Conservation (phyloP, 2,888 invertebrate species). For the Pteria penguin region DNA sequence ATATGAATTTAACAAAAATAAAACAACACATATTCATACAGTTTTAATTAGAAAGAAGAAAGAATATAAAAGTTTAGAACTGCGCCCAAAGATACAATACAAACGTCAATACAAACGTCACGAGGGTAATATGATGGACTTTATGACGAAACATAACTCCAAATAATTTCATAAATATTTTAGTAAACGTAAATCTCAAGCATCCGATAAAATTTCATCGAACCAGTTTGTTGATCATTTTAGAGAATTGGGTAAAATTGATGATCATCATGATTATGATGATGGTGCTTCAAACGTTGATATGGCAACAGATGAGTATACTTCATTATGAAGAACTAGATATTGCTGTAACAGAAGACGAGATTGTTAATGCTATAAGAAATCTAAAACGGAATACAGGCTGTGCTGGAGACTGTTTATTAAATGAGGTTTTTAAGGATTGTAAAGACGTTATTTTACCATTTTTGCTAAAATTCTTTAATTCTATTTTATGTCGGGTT, state of each 20-base stretch:
- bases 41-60: neutral
- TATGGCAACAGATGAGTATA: neutral
- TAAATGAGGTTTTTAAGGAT: conserved; percentile 38
- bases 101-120: too few species aligned
- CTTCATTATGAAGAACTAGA: neutral
- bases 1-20: neutral
- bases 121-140: neutral
- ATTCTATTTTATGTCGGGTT: conserved; percentile 9
- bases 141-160: neutral
- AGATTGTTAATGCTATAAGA: neutral
- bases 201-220: neutral
- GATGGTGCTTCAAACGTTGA: neutral
- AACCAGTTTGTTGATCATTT: too few species aligned
- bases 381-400: conserved; percentile 8
- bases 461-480: conserved; percentile 26
- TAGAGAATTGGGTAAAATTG: too few species aligned
- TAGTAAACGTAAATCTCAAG: too few species aligned
- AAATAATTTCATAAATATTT: too few species aligned
- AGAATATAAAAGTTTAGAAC: neutral
- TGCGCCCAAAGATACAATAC: too few species aligned
- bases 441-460: conserved; percentile 20
- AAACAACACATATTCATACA: too few species aligned
- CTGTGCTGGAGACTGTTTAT: conserved; percentile 18
- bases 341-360: neutral
- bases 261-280: neutral